Evolutionary conservation across 1,140 invertebrate genomes (phyloP), one percentile per base, ranked within the genome.

Genomic region (Pseudomyrmex dendroicus): DNA sequence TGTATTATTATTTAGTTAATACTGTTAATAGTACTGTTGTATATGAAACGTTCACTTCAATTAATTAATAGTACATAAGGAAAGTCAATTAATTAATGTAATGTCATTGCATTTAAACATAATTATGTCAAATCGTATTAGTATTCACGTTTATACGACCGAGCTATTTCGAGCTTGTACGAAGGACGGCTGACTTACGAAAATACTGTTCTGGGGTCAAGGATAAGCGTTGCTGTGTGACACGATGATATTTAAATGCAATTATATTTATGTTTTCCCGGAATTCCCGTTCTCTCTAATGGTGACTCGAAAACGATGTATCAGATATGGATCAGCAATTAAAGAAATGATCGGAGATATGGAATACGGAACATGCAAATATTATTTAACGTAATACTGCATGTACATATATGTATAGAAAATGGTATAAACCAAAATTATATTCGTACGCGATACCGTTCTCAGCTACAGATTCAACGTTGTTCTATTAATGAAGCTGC

Each of bases 141-240:
- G 64, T 35, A 82, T 85, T 77, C n/a, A 50, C 8, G 13, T 54
- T 63, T 8, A 44, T 50, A 22, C 56, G 48, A 17, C 59, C 56
- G 46, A 62, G 82, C 54, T 86, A 86, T 86, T 86, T 84, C 48
- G 52, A 44, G 82, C 73, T 54, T 84, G 48, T 3, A 73, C 73
- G 82, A 84, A 86, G 73, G 82, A 84, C 82, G n/a, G 44, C 48
- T 48, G 44, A 84, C 44, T 68, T 48, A 78, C 68, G 54, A 86
- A 84, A 84, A 83, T 80, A 84, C 46, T 67, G 68, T 78, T 54
- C n/a, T 52, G 44, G 67, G 15, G 84, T 73, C 80, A 67, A 84
- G 84, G 82, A 82, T 4, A 46, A 64, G 12, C 4, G 5, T 44
- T 25, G n/a, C 10, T n/a, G 9, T 64, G 35, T 10, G 35, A 64